Evolutionary conservation across 1,140 invertebrate species (phyloP).

Genomic region (Artemia franciscana): DNA sequence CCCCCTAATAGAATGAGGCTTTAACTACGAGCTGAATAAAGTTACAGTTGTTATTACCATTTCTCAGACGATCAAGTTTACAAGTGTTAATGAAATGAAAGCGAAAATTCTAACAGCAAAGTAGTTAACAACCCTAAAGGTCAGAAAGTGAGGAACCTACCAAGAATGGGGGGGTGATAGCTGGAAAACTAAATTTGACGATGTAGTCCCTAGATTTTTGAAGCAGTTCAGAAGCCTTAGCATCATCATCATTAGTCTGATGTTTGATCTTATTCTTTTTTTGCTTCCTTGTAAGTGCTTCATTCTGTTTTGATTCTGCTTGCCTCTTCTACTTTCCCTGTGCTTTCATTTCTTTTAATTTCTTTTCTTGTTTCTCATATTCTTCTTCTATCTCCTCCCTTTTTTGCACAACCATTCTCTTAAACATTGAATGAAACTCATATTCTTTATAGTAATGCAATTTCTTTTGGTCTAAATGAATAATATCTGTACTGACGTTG

Average conservation of each 20-base stretch:
- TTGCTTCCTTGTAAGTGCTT: slow-evolving; percentile 73
- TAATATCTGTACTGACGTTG: slow-evolving; percentile 95
- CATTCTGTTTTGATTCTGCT: slow-evolving; percentile 81
- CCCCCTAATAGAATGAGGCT: no score
- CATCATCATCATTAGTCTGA: slow-evolving; percentile 42
- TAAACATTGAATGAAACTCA: slow-evolving; percentile 94
- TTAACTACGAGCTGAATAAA: no score
- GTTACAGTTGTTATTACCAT: no score
- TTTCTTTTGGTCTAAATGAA: slow-evolving; percentile 85
- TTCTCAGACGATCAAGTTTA: no score
- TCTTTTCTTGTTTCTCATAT: slow-evolving; percentile 94
- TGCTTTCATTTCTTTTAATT: slow-evolving; percentile 75
- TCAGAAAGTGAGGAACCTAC: slow-evolving; percentile 24
- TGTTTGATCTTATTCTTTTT: slow-evolving; percentile 63
- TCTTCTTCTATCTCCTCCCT: slow-evolving; percentile 84
- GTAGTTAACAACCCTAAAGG: background rate
- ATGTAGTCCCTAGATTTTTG: slow-evolving; percentile 75
- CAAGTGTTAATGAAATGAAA: background rate
- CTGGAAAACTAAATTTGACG: slow-evolving; percentile 91
- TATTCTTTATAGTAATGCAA: slow-evolving; percentile 94
- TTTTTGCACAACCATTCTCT: slow-evolving; percentile 94
- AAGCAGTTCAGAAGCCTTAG: slow-evolving; percentile 49
- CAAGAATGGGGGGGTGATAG: slow-evolving; percentile 88
- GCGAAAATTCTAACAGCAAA: background rate
- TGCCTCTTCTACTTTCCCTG: slow-evolving; percentile 83